Percentiles rank a stretch among this genome's conserved stretches.
phyloP scores from a whole-genome alignment of 2,888 invertebrate genomes.

The Tiliacea citrago region DNA sequence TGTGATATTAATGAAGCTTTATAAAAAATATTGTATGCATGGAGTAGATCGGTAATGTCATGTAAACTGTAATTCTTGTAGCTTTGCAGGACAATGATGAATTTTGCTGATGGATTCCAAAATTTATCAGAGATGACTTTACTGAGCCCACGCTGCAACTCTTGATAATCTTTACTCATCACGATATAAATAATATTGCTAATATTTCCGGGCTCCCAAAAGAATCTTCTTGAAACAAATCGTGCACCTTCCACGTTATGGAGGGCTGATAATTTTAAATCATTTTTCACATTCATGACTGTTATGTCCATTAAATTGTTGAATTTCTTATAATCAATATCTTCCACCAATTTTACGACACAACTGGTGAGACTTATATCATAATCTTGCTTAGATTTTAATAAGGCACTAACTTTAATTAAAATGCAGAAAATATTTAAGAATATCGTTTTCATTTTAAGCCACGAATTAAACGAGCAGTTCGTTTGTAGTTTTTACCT shows the following conservation, averaged over 20 bases:
- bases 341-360: slow-evolving; percentile 56
- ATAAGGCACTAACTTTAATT: slow-evolving; percentile 10
- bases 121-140: slow-evolving; percentile 58
- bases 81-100: slow-evolving; percentile 67
- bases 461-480: not conserved
- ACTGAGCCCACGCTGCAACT: slow-evolving; percentile 45
- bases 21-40: slow-evolving; percentile 39
- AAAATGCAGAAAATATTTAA: slow-evolving; percentile 2
- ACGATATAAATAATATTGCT: slow-evolving; percentile 67
- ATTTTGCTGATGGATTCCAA: slow-evolving; percentile 71
- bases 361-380: slow-evolving; percentile 49
- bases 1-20: slow-evolving; percentile 31
- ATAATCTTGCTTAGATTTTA: slow-evolving; percentile 24
- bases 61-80: slow-evolving; percentile 47
- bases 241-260: slow-evolving; percentile 59
- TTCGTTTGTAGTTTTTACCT: not conserved
- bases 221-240: slow-evolving; percentile 65
- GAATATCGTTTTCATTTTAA: slow-evolving; percentile 5
- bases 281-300: slow-evolving; percentile 64
- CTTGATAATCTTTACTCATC: slow-evolving; percentile 58
- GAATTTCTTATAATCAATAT: slow-evolving; percentile 41
- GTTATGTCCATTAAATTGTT: slow-evolving; percentile 60
- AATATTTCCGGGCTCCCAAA: slow-evolving; percentile 48
- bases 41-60: slow-evolving; percentile 61
- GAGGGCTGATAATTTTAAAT: slow-evolving; percentile 58